Evolutionary conservation across 2,113 vertebrate species (phyloP), one percentile per base, ranked within the genome.

Genomic region (Diphyllodes magnificus): DNA sequence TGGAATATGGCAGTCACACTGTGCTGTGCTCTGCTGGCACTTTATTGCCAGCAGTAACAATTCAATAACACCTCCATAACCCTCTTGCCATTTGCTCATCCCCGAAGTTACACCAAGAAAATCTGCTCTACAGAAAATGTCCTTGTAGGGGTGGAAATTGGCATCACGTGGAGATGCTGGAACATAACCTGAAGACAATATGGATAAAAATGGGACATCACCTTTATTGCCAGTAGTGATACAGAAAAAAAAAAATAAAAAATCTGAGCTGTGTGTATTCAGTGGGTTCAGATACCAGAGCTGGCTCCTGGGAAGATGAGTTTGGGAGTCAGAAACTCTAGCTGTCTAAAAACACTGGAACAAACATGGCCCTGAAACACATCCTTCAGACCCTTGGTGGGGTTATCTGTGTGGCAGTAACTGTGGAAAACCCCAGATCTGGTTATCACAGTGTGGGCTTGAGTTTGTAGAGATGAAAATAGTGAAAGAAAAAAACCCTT

Each of bases 11-110:
- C 85, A 85, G 78, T 89, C 88, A 66, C 82, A 87, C 54, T 72
- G 45, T 90, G 78, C 75, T 93, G 78, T 93, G 73, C 88, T 90
- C 76, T 83, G 61, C 82, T 94, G 83, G 54, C 78, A 75, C 59
- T 86, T 93, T 88, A 93, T 78, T 95, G 56, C 79, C 88, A 92
- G 79, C 82, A 95, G 86, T 93, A 96, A 88, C 85, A 83, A 86
- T 83, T 92, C 88, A 93, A 90, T 90, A 86, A 93, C 92, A 81
- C 79, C 80, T 90, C 60, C 42, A 77, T 77, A 96, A 94, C 79
- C 68, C 61, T 71, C 56, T 84, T 94, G 88, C 88, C 49, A 42
- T 88, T 88, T 88, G 68, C 64, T 93, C 88, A 65, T 86, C 56
- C 65, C 56, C 0, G 0, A 64, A 77, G 80, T 78, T 92, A 81